Base-by-base conservation (phyloP, 2,888 invertebrate genomes). In the Drosophila setosimentum region DNA sequence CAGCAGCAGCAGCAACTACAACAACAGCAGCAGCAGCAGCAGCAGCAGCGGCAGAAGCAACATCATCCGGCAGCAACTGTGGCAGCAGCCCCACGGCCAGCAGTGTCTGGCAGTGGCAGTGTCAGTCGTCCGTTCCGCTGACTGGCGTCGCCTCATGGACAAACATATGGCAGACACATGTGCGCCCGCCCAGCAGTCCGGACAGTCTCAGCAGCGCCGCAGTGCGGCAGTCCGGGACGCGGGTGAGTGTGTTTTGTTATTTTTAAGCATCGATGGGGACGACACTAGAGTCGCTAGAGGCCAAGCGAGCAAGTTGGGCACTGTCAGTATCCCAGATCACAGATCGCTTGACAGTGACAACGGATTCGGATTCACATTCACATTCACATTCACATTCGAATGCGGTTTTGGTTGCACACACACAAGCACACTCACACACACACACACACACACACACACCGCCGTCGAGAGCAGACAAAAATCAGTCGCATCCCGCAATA, bases 101-200 rank as follows among this genome's bases (percentile, higher is more conserved):
- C 48, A 48, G 2, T 24, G 35, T 55, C n/a, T 30, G 55, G 32
- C 71, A 10, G 61, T 13, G 63, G 50, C 66, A 50, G 55, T 78
- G 68, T 60, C 77, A 68, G 62, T 73, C 73, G 79, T 75, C 71
- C 74, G 80, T 82, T 74, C 70, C 72, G 71, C 70, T 68, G 71
- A 64, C 71, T 82, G 88, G 81, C 78, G 69, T 73, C 78, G 78
- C 68, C 78, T 73, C 89, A 87, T 82, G 90, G 86, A 90, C 91
- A 80, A 90, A 89, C 87, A 87, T 87, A 80, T 87, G 87, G 87
- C 73, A 72, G 77, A 85, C 87, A 87, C 71, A 87, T 87, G 87
- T 55, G 62, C 49, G 72, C 74, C 82, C 71, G 76, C 69, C 74
- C 78, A 74, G 73, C 73, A 45, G 65, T 64, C 62, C 71, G 71